Conservation (phyloP, 2,888 invertebrate genomes). For the Prostheceraeus crozeri region DNA sequence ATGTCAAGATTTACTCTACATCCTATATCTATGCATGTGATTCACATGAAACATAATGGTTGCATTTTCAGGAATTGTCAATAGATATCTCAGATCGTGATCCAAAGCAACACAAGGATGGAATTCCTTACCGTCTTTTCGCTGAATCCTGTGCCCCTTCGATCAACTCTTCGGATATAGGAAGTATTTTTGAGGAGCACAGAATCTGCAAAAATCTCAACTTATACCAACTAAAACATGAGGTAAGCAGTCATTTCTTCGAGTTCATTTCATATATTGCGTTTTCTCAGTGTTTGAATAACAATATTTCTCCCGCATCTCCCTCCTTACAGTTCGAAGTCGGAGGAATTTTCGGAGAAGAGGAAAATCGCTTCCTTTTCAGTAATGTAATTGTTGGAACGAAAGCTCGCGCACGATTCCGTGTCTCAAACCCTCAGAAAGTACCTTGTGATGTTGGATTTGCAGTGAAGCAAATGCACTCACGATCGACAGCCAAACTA, state of each 20-base stretch:
- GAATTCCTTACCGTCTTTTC: conserved; percentile 53
- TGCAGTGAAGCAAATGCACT: conserved; percentile 42
- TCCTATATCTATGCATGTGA: neutral
- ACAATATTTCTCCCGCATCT: conserved; percentile 7
- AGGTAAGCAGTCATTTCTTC: conserved; percentile 44
- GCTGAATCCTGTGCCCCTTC: conserved; percentile 55
- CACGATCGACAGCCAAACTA: neutral
- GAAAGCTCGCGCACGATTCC: conserved; percentile 54
- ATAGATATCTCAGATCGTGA: conserved; percentile 56
- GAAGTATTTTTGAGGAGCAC: conserved; percentile 57
- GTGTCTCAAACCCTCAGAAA: conserved; percentile 54
- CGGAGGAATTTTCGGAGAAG: conserved; percentile 56
- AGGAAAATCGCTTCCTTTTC: conserved; percentile 56
- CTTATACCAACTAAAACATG: conserved; percentile 43
- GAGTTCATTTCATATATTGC: neutral
- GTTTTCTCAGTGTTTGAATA: neutral
- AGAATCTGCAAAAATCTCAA: conserved; percentile 53
- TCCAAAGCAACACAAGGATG: conserved; percentile 48
- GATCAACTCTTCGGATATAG: conserved; percentile 52
- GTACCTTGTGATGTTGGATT: conserved; percentile 55
- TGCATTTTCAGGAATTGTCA: conserved; percentile 48
- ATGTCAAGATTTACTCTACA: too few species aligned
- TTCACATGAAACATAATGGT: neutral
- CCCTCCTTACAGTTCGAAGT: conserved; percentile 42
- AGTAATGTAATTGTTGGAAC: conserved; percentile 56